Conservation (phyloP, 2,797 vertebrate species). For the Avahi laniger region DNA sequence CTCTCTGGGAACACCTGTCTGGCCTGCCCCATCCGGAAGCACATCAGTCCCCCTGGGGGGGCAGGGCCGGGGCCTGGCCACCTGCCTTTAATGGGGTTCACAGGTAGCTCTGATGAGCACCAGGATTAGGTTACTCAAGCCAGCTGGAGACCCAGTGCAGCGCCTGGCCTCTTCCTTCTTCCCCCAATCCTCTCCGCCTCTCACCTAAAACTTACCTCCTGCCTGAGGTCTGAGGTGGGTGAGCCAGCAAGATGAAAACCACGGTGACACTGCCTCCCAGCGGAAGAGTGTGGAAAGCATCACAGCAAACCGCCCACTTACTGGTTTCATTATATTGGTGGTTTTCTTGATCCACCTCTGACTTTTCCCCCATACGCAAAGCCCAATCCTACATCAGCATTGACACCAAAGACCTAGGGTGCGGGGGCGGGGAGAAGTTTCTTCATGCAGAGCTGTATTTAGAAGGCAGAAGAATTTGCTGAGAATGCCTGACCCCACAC, state of each 20-base stretch:
- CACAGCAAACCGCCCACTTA: accelerated
- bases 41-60: background rate
- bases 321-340: background rate
- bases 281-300: background rate
- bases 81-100: background rate
- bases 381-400: background rate
- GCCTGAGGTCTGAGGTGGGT: background rate
- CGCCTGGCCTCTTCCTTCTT: too few relatives aligned
- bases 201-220: background rate
- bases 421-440: background rate
- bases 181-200: accelerated
- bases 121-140: accelerated
- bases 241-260: too few relatives aligned
- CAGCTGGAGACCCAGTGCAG: accelerated
- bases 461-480: background rate
- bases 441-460: background rate
- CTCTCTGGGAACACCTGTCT: background rate
- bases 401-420: background rate
- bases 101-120: background rate
- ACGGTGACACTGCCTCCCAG: background rate
- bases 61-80: background rate
- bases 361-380: too few relatives aligned
- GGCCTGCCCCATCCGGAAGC: too few relatives aligned
- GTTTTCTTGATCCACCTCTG: background rate
- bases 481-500: background rate